Base-by-base conservation (phyloP, 2,113 vertebrate species). In the Brachypodius melanocephalos region DNA sequence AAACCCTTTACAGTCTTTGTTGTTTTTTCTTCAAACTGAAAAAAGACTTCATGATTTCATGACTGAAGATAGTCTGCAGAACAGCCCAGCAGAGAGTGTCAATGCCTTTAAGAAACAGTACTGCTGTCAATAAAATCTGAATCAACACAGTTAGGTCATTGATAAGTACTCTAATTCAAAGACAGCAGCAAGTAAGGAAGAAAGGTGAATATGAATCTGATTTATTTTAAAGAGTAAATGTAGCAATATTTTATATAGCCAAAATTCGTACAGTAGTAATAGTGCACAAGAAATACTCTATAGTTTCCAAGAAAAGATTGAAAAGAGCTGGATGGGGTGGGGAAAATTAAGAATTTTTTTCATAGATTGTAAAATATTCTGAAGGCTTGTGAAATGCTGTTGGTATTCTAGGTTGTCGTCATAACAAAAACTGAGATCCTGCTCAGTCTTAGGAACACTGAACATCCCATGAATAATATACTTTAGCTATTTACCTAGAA, bases 271-370 rank as follows among this genome's bases (percentile, higher is more conserved):
- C 3, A 17, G 7, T 29, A 71, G 7, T 68, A 86, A 84, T 22
- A 76, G 15, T 20, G 22, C 1, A 1, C 12, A 89, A 57, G n/a
- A 79, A 21, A 6, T 42, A 9, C 62, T 71, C 5, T 54, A 20
- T 43, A 31, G 3, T 65, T 82, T 76, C 58, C 17, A 84, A 34
- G 26, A 32, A 74, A 76, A 52, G 69, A 73, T 3, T 75, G 13
- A 55, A 17, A 25, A 51, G 17, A 89, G 1, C 3, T 38, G 31
- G 6, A 1, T 29, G 17, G 14, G 3, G 1, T 32, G 5, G 12
- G 22, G 19, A 31, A 80, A 91, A 48, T 8, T 8, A 48, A 20
- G 9, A n/a, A 9, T 6, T 12, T 58, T 82, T 82, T 86, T 8
- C 6, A n/a, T 28, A 63, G 6, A 42, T 19, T 63, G 5, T n/a